Evolutionary conservation across 2,888 invertebrate genomes (phyloP), one percentile per base, ranked within the genome.

Genomic region (Myopa testacea): DNA sequence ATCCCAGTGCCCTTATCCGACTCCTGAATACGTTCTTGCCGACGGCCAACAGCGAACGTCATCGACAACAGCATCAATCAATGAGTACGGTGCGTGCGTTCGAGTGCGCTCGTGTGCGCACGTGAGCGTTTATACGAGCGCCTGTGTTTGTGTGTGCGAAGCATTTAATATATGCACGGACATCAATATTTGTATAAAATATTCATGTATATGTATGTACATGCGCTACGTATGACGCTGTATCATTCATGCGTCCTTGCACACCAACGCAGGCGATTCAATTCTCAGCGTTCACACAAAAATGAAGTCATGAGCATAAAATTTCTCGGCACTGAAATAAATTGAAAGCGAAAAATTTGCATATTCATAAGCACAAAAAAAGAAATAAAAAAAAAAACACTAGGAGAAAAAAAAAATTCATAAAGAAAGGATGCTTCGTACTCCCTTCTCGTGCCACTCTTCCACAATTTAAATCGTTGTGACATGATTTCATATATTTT

Each of bases 31-130:
- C 67, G 40, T 67, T 19, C 67, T 67, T 67, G 67, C 3, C 16
- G 12, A 12, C 38, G 12, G 4, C n/a, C 67, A 1, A 12, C 67
- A 67, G 37, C 40, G 40, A 16, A 16, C 67, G 40, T 37, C 73
- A 62, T 62, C 73, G n/a, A 60, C 45, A 62, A 26, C 19, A 60
- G 50, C 73, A 73, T 73, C 62, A 62, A 73, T 73, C 73, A 72
- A 72, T 58, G 26, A 34, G 55, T 58, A 26, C 14, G 63, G 12
- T 50, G 50, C 8, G 14, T 50, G 50, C 50, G 50, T 50, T 8
- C 50, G 50, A 14, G 50, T 50, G 50, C 14, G 8, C 14, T 8
- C 50, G 50, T 50, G 14, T 50, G 55, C 55, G 52, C 34, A 55
- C 14, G 38, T 38, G 12, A 40, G n/a, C 40, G 14, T 67, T 67